Base-by-base conservation (phyloP, 2,888 invertebrate genomes). In the Hedya salicella region DNA sequence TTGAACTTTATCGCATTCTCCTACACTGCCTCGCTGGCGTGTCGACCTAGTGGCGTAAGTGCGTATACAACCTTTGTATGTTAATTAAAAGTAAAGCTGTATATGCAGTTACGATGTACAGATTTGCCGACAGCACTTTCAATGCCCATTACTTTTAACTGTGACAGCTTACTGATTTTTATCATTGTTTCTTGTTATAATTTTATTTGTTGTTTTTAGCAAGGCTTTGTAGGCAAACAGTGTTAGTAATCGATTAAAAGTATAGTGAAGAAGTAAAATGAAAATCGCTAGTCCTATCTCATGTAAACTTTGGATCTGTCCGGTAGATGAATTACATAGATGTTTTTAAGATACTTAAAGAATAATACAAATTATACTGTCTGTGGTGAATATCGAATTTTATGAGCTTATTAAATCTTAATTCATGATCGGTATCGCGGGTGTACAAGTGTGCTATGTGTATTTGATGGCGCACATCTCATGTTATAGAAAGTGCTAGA, bases 361-460 rank as follows among this genome's bases (percentile, higher is more conserved):
- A 74, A 75, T 78, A 76, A 75, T 83, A 85, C 82, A 88, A 86
- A 86, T 83, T 76, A 82, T 88, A 87, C 86, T 89, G 82, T 91
- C 89, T 90, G 89, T 89, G 90, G 91, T 91, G 86, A 86, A 86
- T 89, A 91, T 89, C 91, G 91, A 91, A 91, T 90, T 90, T 88
- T 88, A 91, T 82, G 91, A 92, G 91, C 91, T 92, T 92, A 92
- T 88, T 88, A 87, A 87, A 86, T 87, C 86, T 88, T 89, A 87
- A 87, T 86, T 88, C 83, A 82, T 80, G 84, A 78, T 80, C 75
- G 81, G 80, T 81, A 79, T 79, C 76, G 82, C 81, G 77, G 80
- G 73, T 76, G 73, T 77, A 75, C 75, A 73, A 79, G 76, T 80
- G 77, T 81, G 82, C 80, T 80, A 77, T 79, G 75, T 75, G 70